Conservation (phyloP, 2,113 vertebrate species). For the Ivindomyrus marchei region DNA sequence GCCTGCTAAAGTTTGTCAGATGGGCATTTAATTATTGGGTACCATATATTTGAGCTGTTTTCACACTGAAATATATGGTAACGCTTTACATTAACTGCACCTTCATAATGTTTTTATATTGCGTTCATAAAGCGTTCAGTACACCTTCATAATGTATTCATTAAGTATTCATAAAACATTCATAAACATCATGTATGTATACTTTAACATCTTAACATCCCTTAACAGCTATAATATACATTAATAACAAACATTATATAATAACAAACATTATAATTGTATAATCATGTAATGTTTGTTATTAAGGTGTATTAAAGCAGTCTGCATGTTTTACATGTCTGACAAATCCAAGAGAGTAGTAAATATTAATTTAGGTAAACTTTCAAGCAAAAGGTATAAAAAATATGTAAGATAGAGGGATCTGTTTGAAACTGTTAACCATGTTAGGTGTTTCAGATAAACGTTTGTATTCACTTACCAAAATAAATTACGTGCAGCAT, state of each 20-base stretch:
- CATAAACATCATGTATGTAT: too few species aligned
- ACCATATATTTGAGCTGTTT: background rate
- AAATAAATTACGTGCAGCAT: background rate
- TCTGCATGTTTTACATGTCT: background rate
- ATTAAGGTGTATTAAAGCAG: background rate
- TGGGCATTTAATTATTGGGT: background rate
- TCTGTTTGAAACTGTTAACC: background rate
- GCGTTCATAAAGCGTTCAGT: too few species aligned
- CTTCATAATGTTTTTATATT: too few species aligned
- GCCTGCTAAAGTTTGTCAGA: background rate
- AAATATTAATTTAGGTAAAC: background rate
- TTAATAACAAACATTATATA: too few species aligned
- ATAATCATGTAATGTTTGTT: too few species aligned
- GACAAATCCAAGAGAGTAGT: background rate
- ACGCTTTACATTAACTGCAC: too few species aligned
- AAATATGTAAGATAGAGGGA: background rate
- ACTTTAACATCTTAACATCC: too few species aligned
- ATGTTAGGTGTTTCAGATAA: background rate
- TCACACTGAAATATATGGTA: background rate
- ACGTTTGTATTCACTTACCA: background rate
- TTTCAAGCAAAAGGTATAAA: background rate
- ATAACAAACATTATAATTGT: too few species aligned
- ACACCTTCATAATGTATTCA: too few species aligned
- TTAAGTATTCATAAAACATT: too few species aligned
- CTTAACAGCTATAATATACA: too few species aligned